phyloP scores from a whole-genome alignment of 2,797 vertebrate species.

The Rhyacichthys aspro region DNA sequence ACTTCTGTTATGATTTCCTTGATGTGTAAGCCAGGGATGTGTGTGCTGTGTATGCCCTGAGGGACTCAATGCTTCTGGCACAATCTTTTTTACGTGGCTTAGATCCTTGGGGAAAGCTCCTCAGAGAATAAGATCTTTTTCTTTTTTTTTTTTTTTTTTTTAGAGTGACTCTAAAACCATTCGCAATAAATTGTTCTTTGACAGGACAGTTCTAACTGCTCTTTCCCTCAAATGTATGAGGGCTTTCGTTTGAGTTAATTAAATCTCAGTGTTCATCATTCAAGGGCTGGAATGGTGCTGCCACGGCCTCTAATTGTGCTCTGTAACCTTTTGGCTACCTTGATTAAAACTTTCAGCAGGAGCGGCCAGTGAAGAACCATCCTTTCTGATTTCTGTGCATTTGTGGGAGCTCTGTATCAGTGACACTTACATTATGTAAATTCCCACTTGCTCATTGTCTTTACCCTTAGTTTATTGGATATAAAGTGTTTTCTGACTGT shows the following conservation, averaged over 20 bases:
- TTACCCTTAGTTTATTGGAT: too few relatives aligned
- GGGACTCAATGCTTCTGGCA: constrained; percentile 30
- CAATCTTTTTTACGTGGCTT: constrained; percentile 21
- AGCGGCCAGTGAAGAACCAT: not conserved
- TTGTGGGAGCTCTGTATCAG: not conserved
- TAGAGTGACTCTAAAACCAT: constrained; percentile 27
- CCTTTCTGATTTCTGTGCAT: not conserved
- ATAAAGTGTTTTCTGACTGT: too few relatives aligned
- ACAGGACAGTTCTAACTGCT: constrained; percentile 25
- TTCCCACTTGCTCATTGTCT: too few relatives aligned
- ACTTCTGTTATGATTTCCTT: constrained; percentile 21
- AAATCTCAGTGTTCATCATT: constrained; percentile 34
- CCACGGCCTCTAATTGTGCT: not conserved
- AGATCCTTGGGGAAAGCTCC: constrained; percentile 36
- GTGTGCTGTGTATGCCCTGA: constrained; percentile 9
- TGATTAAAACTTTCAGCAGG: not conserved
- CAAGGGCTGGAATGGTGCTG: constrained; percentile 9
- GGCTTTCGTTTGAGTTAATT: constrained; percentile 34
- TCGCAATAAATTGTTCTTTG: constrained; percentile 36
- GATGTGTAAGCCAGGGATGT: constrained; percentile 23
- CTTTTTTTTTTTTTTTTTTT: constrained; percentile 2
- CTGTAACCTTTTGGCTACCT: not conserved
- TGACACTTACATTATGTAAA: not conserved
- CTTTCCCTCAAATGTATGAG: constrained; percentile 11
- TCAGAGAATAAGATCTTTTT: constrained; percentile 18